These are phyloP conservation scores for Eugnorisma glareosa DNA, from an alignment of 2,888 invertebrate genomes.

Conservation along the genomic window DNA sequence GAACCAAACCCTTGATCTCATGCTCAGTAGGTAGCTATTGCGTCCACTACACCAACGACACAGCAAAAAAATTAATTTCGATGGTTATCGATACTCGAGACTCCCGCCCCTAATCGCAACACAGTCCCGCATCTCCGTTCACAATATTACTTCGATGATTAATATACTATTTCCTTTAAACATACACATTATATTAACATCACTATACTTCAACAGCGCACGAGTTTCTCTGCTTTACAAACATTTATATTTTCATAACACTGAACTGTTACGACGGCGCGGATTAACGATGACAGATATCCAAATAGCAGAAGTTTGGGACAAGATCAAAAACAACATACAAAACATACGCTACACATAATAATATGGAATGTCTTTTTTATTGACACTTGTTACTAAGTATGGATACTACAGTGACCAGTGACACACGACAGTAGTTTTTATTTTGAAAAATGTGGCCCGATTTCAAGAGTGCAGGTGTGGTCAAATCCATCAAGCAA, in stretches of 20 bases:
- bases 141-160: slow-evolving; percentile 39
- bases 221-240: slow-evolving; percentile 39
- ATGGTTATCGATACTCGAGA: slow-evolving; percentile 23
- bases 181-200: slow-evolving; percentile 46
- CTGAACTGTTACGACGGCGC: slow-evolving; percentile 39
- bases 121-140: slow-evolving; percentile 18
- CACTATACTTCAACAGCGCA: slow-evolving; percentile 36
- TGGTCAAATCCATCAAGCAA: not conserved
- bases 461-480: not conserved
- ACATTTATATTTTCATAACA: slow-evolving; percentile 53
- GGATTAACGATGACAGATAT: slow-evolving; percentile 54
- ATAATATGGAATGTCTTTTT: slow-evolving; percentile 28
- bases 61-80: not conserved
- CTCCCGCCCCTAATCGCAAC: slow-evolving; percentile 27
- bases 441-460: not conserved
- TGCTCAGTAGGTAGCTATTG: not conserved
- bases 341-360: slow-evolving; percentile 27
- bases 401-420: not conserved
- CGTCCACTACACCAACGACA: not conserved
- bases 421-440: not conserved
- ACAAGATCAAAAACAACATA: slow-evolving; percentile 55
- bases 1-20: not conserved
- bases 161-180: slow-evolving; percentile 42
- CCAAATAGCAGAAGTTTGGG: slow-evolving; percentile 39
- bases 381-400: slow-evolving; percentile 3